Evolutionary conservation across 2,797 vertebrate genomes (phyloP).

Genomic region (Myotis myotis): DNA sequence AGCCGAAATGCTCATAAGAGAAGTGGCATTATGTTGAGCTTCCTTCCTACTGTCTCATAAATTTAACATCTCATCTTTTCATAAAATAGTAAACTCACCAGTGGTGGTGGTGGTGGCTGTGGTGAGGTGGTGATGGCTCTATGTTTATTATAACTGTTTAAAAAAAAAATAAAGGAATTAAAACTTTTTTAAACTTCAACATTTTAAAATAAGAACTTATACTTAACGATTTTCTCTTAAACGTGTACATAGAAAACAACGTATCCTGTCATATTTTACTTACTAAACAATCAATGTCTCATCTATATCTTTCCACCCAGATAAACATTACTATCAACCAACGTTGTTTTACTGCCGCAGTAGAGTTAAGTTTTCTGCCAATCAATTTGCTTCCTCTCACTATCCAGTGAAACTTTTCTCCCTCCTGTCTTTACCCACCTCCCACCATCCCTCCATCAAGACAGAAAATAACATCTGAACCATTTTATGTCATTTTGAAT

Average conservation of each 20-base stretch:
- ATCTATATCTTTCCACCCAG: neutral
- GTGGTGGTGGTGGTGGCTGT: neutral
- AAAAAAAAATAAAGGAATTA: neutral
- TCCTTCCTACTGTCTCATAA: neutral
- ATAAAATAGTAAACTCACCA: neutral
- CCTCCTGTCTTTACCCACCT: neutral
- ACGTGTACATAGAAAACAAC: neutral
- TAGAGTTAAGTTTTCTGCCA: neutral
- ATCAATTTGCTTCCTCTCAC: neutral
- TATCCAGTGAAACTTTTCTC: neutral
- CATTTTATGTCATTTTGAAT: constrained; percentile 2
- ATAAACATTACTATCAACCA: neutral
- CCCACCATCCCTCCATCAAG: neutral
- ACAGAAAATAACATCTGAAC: constrained; percentile 47
- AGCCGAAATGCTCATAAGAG: neutral
- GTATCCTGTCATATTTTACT: neutral
- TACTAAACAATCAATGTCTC: neutral
- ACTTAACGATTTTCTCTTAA: neutral
- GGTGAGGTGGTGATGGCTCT: neutral
- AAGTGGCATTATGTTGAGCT: neutral
- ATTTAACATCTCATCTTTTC: neutral
- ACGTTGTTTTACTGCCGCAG: neutral
- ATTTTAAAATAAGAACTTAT: neutral
- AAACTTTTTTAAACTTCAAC: neutral
- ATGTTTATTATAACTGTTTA: neutral